A percentile compares a stretch with the other conserved stretches of the same genome.
These are phyloP conservation scores for Drosophila mayaguana DNA, from an alignment of 2,888 invertebrate genomes.

Conservation along the genomic window DNA sequence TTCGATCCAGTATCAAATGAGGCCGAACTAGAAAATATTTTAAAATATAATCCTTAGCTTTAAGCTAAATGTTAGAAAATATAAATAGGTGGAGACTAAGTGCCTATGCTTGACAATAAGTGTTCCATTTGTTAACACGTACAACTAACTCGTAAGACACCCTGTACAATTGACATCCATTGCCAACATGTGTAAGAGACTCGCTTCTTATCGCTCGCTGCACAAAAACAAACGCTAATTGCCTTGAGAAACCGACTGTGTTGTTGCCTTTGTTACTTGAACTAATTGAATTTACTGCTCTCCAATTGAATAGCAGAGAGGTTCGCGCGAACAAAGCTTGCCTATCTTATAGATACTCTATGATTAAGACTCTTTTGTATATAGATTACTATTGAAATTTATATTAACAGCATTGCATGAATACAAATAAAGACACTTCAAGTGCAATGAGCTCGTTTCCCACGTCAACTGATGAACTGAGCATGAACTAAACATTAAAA, in stretches of 20 bases:
- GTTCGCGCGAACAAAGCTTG: background rate
- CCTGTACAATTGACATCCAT: slow-evolving; percentile 29
- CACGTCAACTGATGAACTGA: slow-evolving; percentile 40
- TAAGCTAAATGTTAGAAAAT: slow-evolving; percentile 24
- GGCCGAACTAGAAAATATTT: background rate
- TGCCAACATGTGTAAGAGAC: slow-evolving; percentile 6
- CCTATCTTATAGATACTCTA: slow-evolving; percentile 5
- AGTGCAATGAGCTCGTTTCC: slow-evolving; percentile 17
- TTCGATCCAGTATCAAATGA: slow-evolving; percentile 86
- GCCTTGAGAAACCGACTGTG: slow-evolving; percentile 41
- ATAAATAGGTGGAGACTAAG: background rate
- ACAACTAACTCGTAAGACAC: slow-evolving; percentile 30
- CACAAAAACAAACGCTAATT: slow-evolving; percentile 58
- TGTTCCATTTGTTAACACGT: slow-evolving; percentile 12
- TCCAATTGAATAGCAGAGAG: background rate
- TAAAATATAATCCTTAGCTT: slow-evolving; percentile 15
- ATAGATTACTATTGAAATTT: background rate
- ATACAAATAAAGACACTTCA: slow-evolving; percentile 23
- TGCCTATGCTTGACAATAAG: slow-evolving; percentile 46
- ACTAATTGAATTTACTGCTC: slow-evolving; percentile 40
- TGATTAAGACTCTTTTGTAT: slow-evolving; percentile 7
- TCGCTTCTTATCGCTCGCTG: slow-evolving; percentile 59
- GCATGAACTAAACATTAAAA: background rate
- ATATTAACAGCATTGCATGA: slow-evolving; percentile 14
- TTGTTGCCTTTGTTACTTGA: slow-evolving; percentile 39